A percentile compares a stretch with the other conserved stretches of the same genome.
Conservation (phyloP, 2,797 vertebrate genomes). For the Numenius phaeopus region DNA sequence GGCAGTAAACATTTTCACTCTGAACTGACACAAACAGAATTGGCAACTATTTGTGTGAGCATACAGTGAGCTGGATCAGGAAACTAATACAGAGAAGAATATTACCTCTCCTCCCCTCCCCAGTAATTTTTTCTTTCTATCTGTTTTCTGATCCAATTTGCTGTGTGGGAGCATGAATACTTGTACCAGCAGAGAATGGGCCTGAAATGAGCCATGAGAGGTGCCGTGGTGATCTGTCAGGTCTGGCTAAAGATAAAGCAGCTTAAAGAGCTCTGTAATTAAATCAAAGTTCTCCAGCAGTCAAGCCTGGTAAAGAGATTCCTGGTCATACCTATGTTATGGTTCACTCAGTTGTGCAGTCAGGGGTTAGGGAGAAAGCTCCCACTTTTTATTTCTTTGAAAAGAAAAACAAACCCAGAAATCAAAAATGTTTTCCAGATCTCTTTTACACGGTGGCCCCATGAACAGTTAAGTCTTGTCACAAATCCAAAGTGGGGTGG, state of each 20-base stretch:
- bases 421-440: background rate
- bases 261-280: background rate
- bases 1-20: background rate
- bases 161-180: background rate
- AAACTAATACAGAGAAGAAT: background rate
- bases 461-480: background rate
- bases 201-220: background rate
- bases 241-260: background rate
- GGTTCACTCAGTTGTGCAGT: background rate
- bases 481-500: background rate
- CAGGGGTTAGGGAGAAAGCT: background rate
- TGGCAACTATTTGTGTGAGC: background rate
- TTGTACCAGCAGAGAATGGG: background rate
- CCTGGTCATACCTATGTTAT: background rate
- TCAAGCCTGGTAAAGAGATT: background rate
- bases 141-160: background rate
- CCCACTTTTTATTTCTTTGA: background rate
- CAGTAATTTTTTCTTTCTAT: background rate
- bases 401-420: background rate
- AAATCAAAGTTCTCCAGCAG: background rate
- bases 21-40: background rate
- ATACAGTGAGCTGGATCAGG: background rate
- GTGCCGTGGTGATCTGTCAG: background rate
- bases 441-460: background rate
- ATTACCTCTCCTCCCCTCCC: background rate